These are phyloP conservation scores for Ambastaia sidthimunki DNA, from an alignment of 2,797 vertebrate species.

Conservation along the genomic window DNA sequence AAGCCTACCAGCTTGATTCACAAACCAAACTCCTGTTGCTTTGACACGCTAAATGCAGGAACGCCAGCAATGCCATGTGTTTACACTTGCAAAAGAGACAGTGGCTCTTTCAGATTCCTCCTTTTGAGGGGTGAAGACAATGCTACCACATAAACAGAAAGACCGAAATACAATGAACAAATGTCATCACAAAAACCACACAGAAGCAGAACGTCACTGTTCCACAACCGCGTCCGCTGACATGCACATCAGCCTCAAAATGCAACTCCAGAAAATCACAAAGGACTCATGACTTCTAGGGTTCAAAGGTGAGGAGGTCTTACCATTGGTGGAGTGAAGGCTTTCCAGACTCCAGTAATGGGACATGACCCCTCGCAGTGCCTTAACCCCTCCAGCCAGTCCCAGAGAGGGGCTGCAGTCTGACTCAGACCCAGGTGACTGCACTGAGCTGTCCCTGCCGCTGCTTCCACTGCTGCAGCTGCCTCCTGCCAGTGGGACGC, in stretches of 20 bases:
- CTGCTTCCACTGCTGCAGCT: constrained; percentile 76
- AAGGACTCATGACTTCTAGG: not conserved
- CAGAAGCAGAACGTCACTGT: constrained; percentile 10
- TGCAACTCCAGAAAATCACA: not conserved
- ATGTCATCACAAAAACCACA: constrained; percentile 24
- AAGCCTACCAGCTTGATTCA: constrained; percentile 11
- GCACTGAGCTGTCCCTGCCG: constrained; percentile 71
- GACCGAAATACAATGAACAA: constrained; percentile 54
- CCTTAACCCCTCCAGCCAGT: constrained; percentile 67
- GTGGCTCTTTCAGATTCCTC: constrained; percentile 50
- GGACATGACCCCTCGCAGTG: constrained; percentile 77
- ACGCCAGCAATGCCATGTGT: constrained; percentile 17
- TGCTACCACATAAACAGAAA: constrained; percentile 35
- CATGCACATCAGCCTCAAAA: constrained; percentile 19
- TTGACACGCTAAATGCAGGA: constrained; percentile 12
- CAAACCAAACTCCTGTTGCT: constrained; percentile 44
- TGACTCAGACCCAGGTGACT: constrained; percentile 81
- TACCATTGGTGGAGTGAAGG: constrained; percentile 85
- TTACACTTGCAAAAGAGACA: constrained; percentile 51
- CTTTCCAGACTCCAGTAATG: constrained; percentile 88
- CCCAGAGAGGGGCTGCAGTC: constrained; percentile 80
- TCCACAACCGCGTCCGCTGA: constrained; percentile 15
- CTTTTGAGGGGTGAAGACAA: constrained; percentile 38
- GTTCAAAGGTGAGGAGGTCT: constrained; percentile 58
- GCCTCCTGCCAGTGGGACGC: constrained; percentile 75